phyloP scores from a whole-genome alignment of 2,888 invertebrate species.

The Tiliacea aurago region DNA sequence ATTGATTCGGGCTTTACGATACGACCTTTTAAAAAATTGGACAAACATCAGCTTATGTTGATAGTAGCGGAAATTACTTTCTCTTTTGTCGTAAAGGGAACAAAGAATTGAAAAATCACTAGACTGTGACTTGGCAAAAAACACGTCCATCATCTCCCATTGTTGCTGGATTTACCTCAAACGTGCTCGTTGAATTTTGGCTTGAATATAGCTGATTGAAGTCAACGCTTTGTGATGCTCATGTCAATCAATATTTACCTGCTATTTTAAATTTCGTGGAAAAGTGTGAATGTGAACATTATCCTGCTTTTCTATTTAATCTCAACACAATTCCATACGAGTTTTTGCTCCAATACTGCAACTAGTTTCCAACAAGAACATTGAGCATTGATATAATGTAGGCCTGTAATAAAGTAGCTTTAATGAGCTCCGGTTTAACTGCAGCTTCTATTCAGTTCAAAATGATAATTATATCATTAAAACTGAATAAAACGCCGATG shows the following conservation, averaged over 20 bases:
- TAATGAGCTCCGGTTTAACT: slow-evolving; percentile 42
- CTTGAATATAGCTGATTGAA: slow-evolving; percentile 52
- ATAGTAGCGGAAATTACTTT: slow-evolving; percentile 72
- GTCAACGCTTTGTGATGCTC: slow-evolving; percentile 51
- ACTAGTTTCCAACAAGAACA: slow-evolving; percentile 41
- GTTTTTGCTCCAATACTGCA: slow-evolving; percentile 25
- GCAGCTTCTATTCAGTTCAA: slow-evolving; percentile 35
- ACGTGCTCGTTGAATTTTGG: slow-evolving; percentile 57
- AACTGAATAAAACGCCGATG: slow-evolving; percentile 53
- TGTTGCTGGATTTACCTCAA: slow-evolving; percentile 67
- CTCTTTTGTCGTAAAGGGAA: slow-evolving; percentile 73
- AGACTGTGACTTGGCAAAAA: slow-evolving; percentile 73
- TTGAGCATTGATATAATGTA: slow-evolving; percentile 41
- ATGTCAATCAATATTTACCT: slow-evolving; percentile 58
- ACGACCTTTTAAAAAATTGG: slow-evolving; percentile 58
- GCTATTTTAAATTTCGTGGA: slow-evolving; percentile 53
- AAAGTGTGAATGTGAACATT: slow-evolving; percentile 12
- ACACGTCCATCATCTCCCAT: slow-evolving; percentile 74
- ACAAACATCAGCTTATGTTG: slow-evolving; percentile 56
- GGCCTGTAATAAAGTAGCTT: slow-evolving; percentile 35
- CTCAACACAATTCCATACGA: slow-evolving; percentile 16
- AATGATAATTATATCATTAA: slow-evolving; percentile 59
- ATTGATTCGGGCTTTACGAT: slow-evolving; percentile 39
- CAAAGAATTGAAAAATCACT: slow-evolving; percentile 74
- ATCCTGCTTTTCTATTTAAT: slow-evolving; percentile 31